phyloP scores from a whole-genome alignment of 2,113 vertebrate species.

The Cavia aperea region DNA sequence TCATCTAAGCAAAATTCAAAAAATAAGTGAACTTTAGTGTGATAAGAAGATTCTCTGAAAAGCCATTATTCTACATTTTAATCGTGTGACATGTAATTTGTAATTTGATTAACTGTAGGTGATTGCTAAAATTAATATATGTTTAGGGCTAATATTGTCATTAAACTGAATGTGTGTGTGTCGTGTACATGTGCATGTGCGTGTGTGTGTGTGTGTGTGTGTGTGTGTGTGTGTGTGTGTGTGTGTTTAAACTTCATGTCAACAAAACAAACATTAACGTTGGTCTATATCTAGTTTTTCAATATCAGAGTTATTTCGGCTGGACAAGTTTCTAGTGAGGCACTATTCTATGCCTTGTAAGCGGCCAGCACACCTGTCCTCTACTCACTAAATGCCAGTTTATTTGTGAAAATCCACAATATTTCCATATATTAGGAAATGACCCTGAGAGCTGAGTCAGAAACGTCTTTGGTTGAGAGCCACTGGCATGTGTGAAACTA shows the following conservation, averaged over 20 bases:
- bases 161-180: neutral
- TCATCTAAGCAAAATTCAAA: constrained; percentile 12
- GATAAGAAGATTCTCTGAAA: constrained; percentile 1
- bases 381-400: neutral
- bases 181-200: neutral
- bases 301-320: neutral
- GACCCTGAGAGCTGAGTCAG: neutral
- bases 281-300: neutral
- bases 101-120: neutral
- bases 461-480: neutral
- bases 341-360: neutral
- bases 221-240: neutral
- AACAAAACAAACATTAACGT: neutral
- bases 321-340: neutral
- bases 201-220: neutral
- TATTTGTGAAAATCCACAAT: neutral
- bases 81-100: neutral
- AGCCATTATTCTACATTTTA: neutral
- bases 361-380: neutral
- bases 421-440: neutral
- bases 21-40: neutral
- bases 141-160: neutral
- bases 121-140: neutral
- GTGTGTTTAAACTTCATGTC: neutral
- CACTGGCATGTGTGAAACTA: neutral